Conservation (phyloP, 2,888 invertebrate genomes). For the Dugesia japonica region DNA sequence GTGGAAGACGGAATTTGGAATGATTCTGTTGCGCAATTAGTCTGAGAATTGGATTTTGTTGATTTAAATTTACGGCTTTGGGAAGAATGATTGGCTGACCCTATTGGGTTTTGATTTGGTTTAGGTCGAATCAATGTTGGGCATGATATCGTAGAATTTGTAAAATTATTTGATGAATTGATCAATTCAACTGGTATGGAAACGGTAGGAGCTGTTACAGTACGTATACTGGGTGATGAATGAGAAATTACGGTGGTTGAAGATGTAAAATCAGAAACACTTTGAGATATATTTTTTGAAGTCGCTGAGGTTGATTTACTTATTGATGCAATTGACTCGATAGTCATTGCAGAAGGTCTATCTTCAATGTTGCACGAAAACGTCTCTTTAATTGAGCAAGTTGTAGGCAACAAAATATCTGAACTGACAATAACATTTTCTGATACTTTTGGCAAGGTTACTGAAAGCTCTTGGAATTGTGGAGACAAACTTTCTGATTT, state of each 20-base stretch:
- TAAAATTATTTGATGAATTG: background rate
- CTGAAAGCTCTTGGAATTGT: constrained; percentile 5
- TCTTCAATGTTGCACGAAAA: background rate
- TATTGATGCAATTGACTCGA: background rate
- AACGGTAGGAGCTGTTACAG: constrained; percentile 25
- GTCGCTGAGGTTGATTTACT: background rate
- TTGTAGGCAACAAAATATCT: background rate
- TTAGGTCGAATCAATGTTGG: background rate
- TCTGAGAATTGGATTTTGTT: background rate
- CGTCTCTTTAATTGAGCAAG: background rate
- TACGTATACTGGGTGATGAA: background rate
- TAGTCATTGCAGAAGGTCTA: background rate
- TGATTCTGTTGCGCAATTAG: background rate
- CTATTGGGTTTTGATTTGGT: background rate
- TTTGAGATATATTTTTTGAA: background rate
- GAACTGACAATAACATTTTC: background rate
- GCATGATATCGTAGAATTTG: background rate
- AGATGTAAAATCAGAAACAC: background rate
- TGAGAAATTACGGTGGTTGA: background rate
- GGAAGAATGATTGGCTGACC: background rate
- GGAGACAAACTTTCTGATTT: background rate
- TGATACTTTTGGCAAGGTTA: constrained; percentile 4
- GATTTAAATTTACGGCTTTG: constrained; percentile 8
- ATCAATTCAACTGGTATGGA: constrained; percentile 23
- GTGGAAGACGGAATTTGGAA: background rate